Conservation (phyloP, 1,140 invertebrate species). For the Anastrepha ludens region DNA sequence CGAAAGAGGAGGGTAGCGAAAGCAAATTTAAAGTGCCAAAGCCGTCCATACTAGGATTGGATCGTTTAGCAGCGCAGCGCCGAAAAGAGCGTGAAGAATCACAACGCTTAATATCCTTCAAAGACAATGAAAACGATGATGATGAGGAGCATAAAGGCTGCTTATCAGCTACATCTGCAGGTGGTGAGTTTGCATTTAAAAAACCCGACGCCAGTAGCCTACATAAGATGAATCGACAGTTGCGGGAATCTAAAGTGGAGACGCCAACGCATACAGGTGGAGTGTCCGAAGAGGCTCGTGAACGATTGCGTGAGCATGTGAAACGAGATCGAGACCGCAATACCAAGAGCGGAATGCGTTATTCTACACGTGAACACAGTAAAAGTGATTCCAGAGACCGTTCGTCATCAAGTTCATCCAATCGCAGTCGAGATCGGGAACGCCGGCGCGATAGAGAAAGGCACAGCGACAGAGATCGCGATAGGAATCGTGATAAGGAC, state of each 20-base stretch:
- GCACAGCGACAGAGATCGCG: constrained; percentile 59
- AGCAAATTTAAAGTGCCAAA: constrained; percentile 87
- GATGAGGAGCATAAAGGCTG: constrained; percentile 65
- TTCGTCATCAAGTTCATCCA: constrained; percentile 63
- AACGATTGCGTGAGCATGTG: constrained; percentile 82
- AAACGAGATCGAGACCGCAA: constrained; percentile 64
- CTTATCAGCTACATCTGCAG: constrained; percentile 60
- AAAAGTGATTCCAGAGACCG: constrained; percentile 61
- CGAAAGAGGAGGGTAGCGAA: constrained; percentile 73
- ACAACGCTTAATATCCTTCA: constrained; percentile 80
- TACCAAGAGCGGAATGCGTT: constrained; percentile 76
- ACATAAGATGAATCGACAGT: constrained; percentile 79
- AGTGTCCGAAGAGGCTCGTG: constrained; percentile 85
- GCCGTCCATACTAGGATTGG: constrained; percentile 88
- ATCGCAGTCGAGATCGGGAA: constrained; percentile 66
- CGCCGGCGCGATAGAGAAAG: constrained; percentile 58
- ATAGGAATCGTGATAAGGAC: constrained; percentile 58
- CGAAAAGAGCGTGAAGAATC: constrained; percentile 79
- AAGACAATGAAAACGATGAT: constrained; percentile 78
- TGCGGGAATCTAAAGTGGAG: constrained; percentile 86
- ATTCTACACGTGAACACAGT: constrained; percentile 77
- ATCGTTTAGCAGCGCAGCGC: constrained; percentile 86
- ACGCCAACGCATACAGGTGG: constrained; percentile 96
- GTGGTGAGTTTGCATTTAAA: constrained; percentile 68
- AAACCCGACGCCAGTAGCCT: constrained; percentile 71